These are phyloP conservation scores for Scaptomyza caliginosa DNA, from an alignment of 2,888 invertebrate species.

Conservation along the genomic window DNA sequence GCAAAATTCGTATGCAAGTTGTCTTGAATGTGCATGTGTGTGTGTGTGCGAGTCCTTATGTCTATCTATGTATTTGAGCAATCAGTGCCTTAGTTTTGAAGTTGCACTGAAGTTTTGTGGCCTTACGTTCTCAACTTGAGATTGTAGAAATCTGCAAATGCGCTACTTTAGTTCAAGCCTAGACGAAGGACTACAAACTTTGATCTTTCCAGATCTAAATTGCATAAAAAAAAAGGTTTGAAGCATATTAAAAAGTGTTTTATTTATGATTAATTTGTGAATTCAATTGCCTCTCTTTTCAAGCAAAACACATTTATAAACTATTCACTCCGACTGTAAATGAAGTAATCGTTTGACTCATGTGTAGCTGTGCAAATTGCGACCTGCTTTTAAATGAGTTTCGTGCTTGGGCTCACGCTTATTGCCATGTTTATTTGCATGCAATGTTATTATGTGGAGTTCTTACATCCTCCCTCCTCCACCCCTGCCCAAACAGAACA, in stretches of 20 bases:
- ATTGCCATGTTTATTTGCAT: slow-evolving; percentile 69
- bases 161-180: slow-evolving; percentile 26
- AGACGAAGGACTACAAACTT: not conserved
- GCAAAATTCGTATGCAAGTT: slow-evolving; percentile 66
- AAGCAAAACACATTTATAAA: not conserved
- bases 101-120: slow-evolving; percentile 69
- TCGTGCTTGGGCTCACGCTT: slow-evolving; percentile 38
- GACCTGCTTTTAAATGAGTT: slow-evolving; percentile 59
- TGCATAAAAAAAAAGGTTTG: no score
- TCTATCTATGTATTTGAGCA: slow-evolving; percentile 56
- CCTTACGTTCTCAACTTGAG: slow-evolving; percentile 50
- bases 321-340: not conserved
- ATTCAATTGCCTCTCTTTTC: not conserved
- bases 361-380: slow-evolving; percentile 21
- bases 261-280: not conserved
- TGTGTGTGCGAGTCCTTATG: slow-evolving; percentile 22
- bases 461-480: slow-evolving; percentile 5
- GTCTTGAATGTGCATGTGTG: slow-evolving; percentile 29
- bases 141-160: slow-evolving; percentile 26
- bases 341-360: slow-evolving; percentile 16
- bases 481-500: not conserved
- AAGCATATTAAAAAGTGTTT: no score
- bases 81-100: slow-evolving; percentile 66
- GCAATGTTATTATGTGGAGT: slow-evolving; percentile 61
- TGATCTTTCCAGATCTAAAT: not conserved